Evolutionary conservation across 1,140 invertebrate genomes (phyloP), one percentile per base, ranked within the genome.

Genomic region (Drosophila serrata): DNA sequence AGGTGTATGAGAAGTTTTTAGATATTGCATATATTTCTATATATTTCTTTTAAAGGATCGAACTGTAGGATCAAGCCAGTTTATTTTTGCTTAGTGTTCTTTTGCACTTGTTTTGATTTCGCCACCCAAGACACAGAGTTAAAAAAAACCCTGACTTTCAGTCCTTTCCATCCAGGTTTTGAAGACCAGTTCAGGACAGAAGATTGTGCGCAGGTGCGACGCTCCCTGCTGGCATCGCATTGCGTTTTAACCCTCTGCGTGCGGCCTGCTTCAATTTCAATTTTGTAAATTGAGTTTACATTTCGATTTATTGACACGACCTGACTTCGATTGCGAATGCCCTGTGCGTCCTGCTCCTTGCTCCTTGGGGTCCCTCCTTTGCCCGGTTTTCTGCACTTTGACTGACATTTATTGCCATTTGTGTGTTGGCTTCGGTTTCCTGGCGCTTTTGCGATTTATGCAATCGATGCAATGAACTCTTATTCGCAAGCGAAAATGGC

Each of bases 221-320:
- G 60, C 35, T 46, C 43, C 67, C 62, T 68, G 62, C 53, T 63
- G 58, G 56, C 64, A 75, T 79, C 70, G 51, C 49, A 40, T 73
- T 55, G 17, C 53, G 69, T 81, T 88, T 88, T 84, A 84, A 88
- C 80, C 84, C 84, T 78, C 79, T 56, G 49, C 46, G 72, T 65
- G 61, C 42, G 48, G 29, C 17, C 63, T 57, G 72, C 73, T 90
- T 88, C 84, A 84, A 88, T 88, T 88, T 80, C 72, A 88, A 84
- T 87, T 84, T 87, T 72, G 81, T 88, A 90, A 88, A 88, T 88
- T 88, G 84, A 90, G 85, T 84, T 88, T 88, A 84, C 79, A 90
- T 84, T 88, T 90, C 84, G 84, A 88, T 88, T 88, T 88, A 88
- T 88, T 88, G 84, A 88, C 84, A 84, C 64, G 60, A 78, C 56